Base-by-base conservation (phyloP, 2,888 invertebrate genomes). In the Prionchulus punctatus region DNA sequence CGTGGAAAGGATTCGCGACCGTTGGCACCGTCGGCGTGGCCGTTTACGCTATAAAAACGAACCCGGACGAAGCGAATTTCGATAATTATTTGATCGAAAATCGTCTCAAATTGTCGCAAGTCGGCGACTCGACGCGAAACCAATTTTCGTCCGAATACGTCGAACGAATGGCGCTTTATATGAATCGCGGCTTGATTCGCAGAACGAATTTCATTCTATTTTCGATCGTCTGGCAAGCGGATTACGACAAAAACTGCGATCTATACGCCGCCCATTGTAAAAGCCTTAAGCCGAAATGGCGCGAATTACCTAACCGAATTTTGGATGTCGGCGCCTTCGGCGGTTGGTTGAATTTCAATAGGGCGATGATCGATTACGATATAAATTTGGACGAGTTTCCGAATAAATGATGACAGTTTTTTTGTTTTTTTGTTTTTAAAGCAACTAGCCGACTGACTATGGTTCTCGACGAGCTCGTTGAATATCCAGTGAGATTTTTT, bases 21-120 rank as follows among this genome's bases (percentile, higher is more conserved):
- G 66, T 67, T 59, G 69, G 65, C 62, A 71, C 65, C 67, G 73
- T 62, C 59, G 64, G 60, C 57, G 62, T 62, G 60, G 63, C 60
- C 69, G 76, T 79, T 74, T 60, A 76, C 71, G 78, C 60, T 58
- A 63, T 59, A 55, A 63, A 55, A 59, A 64, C 61, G 64, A 63
- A 45, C 48, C 18, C 64, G 61, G 51, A 51, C 28, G 30, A 27
- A 30, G 26, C 21, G 18, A 23, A 51, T 51, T 51, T 7, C 30
- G 7, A 7, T 3, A 7, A 7, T 3, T 25, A 23, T 7, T 4
- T 27, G n/a, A 28, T 30, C 12, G n/a, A 12, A 51, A 18, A 51
- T 51, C 51, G 28, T 26, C 27, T 27, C 26, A 30, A 25, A 30
- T 51, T 51, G 30, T 12, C 30, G n/a, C 12, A 26, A 28, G n/a